Evolutionary conservation across 2,113 vertebrate genomes (phyloP), one percentile per base, ranked within the genome.

Genomic region (Oxygymnocypris stewartii): DNA sequence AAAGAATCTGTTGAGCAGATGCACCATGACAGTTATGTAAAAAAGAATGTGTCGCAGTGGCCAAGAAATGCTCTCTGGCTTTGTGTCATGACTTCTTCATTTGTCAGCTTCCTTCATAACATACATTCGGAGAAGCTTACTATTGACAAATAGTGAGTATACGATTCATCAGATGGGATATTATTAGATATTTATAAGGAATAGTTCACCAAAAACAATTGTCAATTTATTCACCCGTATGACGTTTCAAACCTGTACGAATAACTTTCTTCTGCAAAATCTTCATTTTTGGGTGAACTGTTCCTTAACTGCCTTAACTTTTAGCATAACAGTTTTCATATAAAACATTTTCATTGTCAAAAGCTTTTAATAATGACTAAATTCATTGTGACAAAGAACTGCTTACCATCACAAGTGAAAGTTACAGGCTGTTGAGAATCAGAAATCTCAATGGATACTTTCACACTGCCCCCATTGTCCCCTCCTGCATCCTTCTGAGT

Each of bases 401-500:
- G 0, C 95, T 92, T 95, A 99, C 98, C 97, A 89, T 99, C 98
- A 42, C 98, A 99, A 1, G 98, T 99, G 91, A 99, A 99, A 71
- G 97, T 99, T 40, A 99, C 97, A 16, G 98, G 98, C 71, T 98
- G 95, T 88, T 97, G 97, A 90, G 96, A 97, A 84, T 97, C 98
- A 65, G 97, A 96, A 0, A 98, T 99, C 92, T 99, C 97, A 86
- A 99, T 99, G 74, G 97, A 99, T 90, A 99, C 96, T 89, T 99
- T 99, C 88, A 99, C 95, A n/a, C 97, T 97, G 90, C 95, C 96
- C 90, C 95, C 94, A 88, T 89, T 96, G 92, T 99, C 97, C 28
- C 95, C 95, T 74, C 85, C 95, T 13, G 92, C 42, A 42, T 95
- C 95, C 86, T 95, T 96, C 91, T 97, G 97, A 75, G 96, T 88